Base-by-base conservation (phyloP, 2,888 invertebrate species). In the Anodontia alba region DNA sequence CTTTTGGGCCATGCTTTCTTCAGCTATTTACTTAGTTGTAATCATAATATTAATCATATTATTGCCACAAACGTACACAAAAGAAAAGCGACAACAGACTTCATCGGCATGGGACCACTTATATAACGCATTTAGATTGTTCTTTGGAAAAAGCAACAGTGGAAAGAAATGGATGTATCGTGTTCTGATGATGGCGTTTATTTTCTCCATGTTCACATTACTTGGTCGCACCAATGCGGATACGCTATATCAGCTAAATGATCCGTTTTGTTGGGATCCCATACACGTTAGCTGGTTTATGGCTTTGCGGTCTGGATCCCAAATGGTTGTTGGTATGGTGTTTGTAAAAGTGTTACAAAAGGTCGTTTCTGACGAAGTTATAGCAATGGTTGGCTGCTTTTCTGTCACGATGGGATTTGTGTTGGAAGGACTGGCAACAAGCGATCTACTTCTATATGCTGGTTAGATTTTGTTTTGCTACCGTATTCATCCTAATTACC, bases 221-320 rank as follows among this genome's bases (percentile, higher is more conserved):
- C 71, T 83, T 20, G 86, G 81, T 20, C 71, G 78, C 31, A 29
- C 51, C 15, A 76, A 71, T 5, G 81, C 86, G 0, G 85, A 87
- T 43, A 83, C 86, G 0, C 54, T 87, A 12, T 87, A 85, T 70
- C 78, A 83, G 62, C 73, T 87, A 12, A 78, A 77, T 20, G 46
- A 71, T 0, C 87, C 87, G 29, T 89, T 89, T 51, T 89, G 89
- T 71, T 89, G 87, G 84, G 73, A 72, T 26, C 76, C 88, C 0
- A 74, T 83, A 17, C 80, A 85, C 36, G 74, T 88, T 0, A 87
- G 88, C 2, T 76, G 81, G 43, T 88, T 74, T 57, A 66, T 57
- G 2, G 33, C 62, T 1, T 33, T 62, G 29, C 62, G 62, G 1
- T 62, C 62, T 10, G 62, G 33, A 8, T 8, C 62, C 3, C 20